Conservation (phyloP, 2,888 invertebrate genomes). For the Spicauda simplicius region DNA sequence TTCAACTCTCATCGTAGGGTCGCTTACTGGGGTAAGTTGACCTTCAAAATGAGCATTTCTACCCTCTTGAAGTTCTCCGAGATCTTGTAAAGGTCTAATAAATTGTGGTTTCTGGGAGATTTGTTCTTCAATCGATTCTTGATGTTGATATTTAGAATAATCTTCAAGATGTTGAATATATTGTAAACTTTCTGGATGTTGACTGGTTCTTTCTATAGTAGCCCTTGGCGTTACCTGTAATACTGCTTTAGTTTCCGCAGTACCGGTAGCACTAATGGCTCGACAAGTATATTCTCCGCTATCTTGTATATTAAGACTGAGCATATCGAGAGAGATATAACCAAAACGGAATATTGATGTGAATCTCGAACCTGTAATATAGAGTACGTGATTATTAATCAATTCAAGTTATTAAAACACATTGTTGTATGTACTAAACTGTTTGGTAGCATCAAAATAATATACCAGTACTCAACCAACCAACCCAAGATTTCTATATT, state of each 20-base stretch:
- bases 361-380: conserved; percentile 93
- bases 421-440: too few relatives aligned
- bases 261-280: conserved; percentile 93
- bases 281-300: conserved; percentile 96
- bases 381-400: background rate
- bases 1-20: conserved; percentile 96
- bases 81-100: conserved; percentile 93
- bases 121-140: conserved; percentile 93
- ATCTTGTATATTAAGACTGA: conserved; percentile 93
- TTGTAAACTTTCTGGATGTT: conserved; percentile 96
- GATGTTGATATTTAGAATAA: conserved; percentile 93
- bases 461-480: too few relatives aligned
- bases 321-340: conserved; percentile 96
- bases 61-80: conserved; percentile 95
- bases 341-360: conserved; percentile 98
- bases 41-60: conserved; percentile 97
- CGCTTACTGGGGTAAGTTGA: conserved; percentile 95
- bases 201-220: conserved; percentile 93
- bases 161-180: conserved; percentile 96
- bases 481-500: too few relatives aligned
- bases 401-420: too few relatives aligned
- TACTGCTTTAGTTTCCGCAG: conserved; percentile 93
- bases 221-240: conserved; percentile 92
- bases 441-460: too few relatives aligned
- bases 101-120: conserved; percentile 93